Evolutionary conservation across 2,113 vertebrate genomes (phyloP).

Genomic region (Gobio gobio): DNA sequence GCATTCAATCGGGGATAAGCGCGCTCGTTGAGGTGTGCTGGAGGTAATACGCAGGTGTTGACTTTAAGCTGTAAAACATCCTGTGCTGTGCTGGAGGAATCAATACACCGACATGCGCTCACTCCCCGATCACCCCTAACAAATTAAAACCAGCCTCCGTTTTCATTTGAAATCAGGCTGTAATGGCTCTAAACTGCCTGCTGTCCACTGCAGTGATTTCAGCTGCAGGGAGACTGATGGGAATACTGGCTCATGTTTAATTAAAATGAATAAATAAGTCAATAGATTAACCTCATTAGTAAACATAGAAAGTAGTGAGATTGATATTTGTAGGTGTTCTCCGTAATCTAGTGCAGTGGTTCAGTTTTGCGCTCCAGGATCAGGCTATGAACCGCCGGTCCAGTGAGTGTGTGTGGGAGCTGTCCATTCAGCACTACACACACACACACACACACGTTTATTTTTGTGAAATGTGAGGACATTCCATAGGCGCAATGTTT

Average conservation of each 20-base stretch:
- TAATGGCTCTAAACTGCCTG: neutral
- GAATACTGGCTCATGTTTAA: conserved; percentile 18
- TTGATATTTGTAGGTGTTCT: neutral
- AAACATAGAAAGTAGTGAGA: neutral
- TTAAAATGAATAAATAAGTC: conserved; percentile 26
- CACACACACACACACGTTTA: neutral
- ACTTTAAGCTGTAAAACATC: conserved; percentile 21
- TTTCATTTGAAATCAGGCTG: conserved; percentile 17
- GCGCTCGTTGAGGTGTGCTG: neutral
- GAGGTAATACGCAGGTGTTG: conserved; percentile 17
- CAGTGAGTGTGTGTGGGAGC: neutral
- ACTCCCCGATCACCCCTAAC: conserved; percentile 25
- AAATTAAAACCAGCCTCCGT: conserved; percentile 38
- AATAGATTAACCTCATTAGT: conserved; percentile 12
- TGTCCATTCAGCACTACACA: conserved; percentile 38
- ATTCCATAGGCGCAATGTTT: no score
- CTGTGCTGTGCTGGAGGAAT: neutral
- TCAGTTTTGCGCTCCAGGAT: neutral
- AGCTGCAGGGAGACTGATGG: neutral
- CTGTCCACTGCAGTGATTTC: neutral
- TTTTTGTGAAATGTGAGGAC: no score
- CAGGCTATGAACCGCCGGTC: no score
- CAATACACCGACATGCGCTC: conserved; percentile 24
- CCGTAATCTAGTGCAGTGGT: neutral
- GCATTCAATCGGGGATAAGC: conserved; percentile 47